Conservation (phyloP, 2,113 vertebrate genomes). For the Daubentonia madagascariensis region DNA sequence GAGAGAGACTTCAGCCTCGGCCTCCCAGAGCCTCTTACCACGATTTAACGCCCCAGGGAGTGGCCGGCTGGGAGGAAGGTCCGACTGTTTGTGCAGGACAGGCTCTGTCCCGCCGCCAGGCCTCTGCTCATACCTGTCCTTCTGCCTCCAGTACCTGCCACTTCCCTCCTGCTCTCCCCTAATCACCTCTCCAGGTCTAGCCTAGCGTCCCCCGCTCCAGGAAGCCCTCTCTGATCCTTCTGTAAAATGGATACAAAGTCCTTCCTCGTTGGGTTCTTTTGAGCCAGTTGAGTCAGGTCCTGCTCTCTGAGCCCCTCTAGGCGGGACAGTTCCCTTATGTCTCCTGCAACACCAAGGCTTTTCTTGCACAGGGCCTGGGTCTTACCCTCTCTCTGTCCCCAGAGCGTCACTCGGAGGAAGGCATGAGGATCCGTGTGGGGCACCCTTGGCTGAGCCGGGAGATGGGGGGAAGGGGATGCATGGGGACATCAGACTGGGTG, state of each 20-base stretch:
- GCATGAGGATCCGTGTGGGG: rapidly evolving
- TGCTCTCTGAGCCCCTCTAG: not conserved
- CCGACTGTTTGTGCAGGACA: rapidly evolving
- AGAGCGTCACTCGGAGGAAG: not conserved
- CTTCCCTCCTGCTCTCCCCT: not conserved
- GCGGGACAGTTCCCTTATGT: not conserved
- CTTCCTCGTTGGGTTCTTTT: not conserved
- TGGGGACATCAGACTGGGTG: rapidly evolving
- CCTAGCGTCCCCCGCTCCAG: not conserved
- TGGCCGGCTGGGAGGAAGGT: rapidly evolving
- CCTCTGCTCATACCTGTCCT: not conserved
- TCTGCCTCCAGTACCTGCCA: not conserved
- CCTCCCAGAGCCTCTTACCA: not conserved
- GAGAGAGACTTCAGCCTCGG: not conserved
- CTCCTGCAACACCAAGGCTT: not conserved
- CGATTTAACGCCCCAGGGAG: rapidly evolving
- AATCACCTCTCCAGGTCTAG: not conserved
- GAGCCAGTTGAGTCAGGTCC: not conserved
- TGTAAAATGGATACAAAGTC: not conserved
- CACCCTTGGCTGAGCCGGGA: not conserved
- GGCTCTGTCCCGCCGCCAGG: not conserved
- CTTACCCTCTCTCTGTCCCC: not conserved
- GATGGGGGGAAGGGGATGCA: rapidly evolving
- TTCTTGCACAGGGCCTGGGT: not conserved
- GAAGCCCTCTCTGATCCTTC: not conserved